phyloP scores from a whole-genome alignment of 2,888 invertebrate genomes.

The Caenorhabditis sulstoni region DNA sequence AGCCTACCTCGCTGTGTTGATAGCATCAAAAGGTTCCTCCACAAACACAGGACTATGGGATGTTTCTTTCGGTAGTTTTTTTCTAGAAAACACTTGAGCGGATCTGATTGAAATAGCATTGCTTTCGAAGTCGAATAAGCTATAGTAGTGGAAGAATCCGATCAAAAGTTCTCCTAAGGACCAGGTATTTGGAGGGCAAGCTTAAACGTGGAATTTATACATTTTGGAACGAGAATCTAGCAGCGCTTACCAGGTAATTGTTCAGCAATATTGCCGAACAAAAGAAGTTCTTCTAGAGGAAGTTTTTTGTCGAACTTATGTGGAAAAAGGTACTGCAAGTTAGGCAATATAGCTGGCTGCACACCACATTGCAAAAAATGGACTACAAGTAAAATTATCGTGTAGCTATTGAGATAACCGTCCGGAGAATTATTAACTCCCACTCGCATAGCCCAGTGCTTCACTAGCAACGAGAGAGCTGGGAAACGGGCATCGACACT shows the following conservation, averaged over 20 bases:
- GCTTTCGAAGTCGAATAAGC: slow-evolving; percentile 71
- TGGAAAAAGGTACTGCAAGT: slow-evolving; percentile 75
- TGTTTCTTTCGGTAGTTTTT: slow-evolving; percentile 41
- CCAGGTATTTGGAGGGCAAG: slow-evolving; percentile 59
- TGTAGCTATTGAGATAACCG: slow-evolving; percentile 71
- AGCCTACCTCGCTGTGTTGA: slow-evolving; percentile 74
- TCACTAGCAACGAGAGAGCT: slow-evolving; percentile 74
- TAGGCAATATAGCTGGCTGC: slow-evolving; percentile 76
- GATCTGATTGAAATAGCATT: slow-evolving; percentile 72
- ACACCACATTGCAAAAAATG: slow-evolving; percentile 78
- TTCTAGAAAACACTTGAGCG: slow-evolving; percentile 46
- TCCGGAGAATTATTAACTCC: slow-evolving; percentile 72
- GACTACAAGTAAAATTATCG: slow-evolving; percentile 78
- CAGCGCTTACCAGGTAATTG: slow-evolving; percentile 45
- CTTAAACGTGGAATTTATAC: slow-evolving; percentile 39
- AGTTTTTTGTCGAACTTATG: slow-evolving; percentile 61
- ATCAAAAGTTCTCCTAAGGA: slow-evolving; percentile 74
- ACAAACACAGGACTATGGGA: slow-evolving; percentile 70
- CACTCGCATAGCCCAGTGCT: slow-evolving; percentile 79
- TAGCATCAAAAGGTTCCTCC: slow-evolving; percentile 78
- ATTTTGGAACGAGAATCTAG: too few species aligned
- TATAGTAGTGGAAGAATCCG: slow-evolving; percentile 79
- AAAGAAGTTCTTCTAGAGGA: slow-evolving; percentile 50
- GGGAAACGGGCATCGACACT: slow-evolving; percentile 75
- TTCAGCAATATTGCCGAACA: slow-evolving; percentile 63